These are phyloP conservation scores for Catotricha subobsoleta DNA, from an alignment of 2,888 invertebrate genomes.

Conservation along the genomic window DNA sequence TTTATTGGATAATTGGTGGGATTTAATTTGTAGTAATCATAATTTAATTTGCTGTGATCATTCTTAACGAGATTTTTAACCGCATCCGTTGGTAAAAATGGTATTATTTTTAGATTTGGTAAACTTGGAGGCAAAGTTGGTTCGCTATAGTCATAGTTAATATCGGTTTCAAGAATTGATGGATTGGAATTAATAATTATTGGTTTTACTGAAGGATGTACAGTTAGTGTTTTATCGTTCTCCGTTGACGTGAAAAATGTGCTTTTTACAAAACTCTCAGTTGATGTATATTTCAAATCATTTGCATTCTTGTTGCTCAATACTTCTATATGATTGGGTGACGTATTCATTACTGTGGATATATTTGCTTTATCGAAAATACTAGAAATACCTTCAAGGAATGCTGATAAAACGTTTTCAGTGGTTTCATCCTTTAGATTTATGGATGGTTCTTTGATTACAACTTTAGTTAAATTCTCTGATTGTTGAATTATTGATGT, in stretches of 20 bases:
- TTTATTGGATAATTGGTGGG: neutral
- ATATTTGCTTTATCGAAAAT: neutral
- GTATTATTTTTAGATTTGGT: conserved; percentile 71
- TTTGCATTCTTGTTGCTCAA: too few relatives aligned
- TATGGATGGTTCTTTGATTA: too few relatives aligned
- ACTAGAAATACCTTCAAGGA: neutral
- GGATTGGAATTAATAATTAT: conserved; percentile 22
- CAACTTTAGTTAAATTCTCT: too few relatives aligned
- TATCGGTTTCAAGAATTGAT: conserved; percentile 34
- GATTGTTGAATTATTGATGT: too few relatives aligned
- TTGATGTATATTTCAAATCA: too few relatives aligned
- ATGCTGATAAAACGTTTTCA: neutral
- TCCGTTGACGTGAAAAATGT: too few relatives aligned
- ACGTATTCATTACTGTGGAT: neutral
- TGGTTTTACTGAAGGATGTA: too few relatives aligned
- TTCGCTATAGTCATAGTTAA: conserved; percentile 50
- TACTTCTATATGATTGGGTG: neutral
- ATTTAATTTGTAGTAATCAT: conserved; percentile 10
- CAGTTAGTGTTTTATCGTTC: too few relatives aligned
- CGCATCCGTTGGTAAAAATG: conserved; percentile 73
- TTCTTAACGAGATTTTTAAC: conserved; percentile 31
- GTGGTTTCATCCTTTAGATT: too few relatives aligned
- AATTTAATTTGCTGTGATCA: conserved; percentile 4
- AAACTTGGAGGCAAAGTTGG: conserved; percentile 64
- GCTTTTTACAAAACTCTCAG: too few relatives aligned